Base-by-base conservation (phyloP, 2,797 vertebrate genomes). In the Lemur catta region DNA sequence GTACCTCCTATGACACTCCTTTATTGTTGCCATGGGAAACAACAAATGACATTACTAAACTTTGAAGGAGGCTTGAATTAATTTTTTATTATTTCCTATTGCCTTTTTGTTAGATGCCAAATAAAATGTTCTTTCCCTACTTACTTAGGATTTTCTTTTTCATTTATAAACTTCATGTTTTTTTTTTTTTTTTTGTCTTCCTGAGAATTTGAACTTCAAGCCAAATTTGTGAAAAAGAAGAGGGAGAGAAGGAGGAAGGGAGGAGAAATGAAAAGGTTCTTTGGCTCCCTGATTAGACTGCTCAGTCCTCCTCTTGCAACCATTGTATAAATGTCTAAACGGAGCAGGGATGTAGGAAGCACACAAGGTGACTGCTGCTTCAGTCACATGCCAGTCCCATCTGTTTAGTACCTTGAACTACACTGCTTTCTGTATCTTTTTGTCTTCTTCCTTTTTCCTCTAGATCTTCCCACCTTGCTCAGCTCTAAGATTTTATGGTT, bases 1-100 rank as follows among this genome's bases (percentile, higher is more conserved):
- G 24, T 87, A 67, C 91, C 89, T 85, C 43, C 65, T 88, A 48
- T 94, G 79, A 89, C 11, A 18, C 7, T 26, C 59, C n/a, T 91
- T 96, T 84, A 97, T 75, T 92, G 17, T 89, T 96, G 79, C 91
- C 24, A 48, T 80, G 26, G 35, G 81, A 97, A 97, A 69, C 76
- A 96, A 63, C 41, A 98, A 98, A 78, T 20, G n/a, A 79, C 69
- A 9, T 65, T 82, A 71, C 0, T 78, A 7, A 69, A 79, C 87
- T 95, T 86, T 84, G 30, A 94, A 93, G 57, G 8, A 87, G 24
- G 20, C 33, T 92, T 88, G 55, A 86, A 85, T 89, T 89, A 89
- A 86, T 55, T 61, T 92, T 92, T 82, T 90, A 63, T 79, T 78
- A 91, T 87, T 85, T 91, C 86, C 26, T 71, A 80, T 93, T 75